phyloP scores from a whole-genome alignment of 2,797 vertebrate species.

The Phyllotis vaccarum region DNA sequence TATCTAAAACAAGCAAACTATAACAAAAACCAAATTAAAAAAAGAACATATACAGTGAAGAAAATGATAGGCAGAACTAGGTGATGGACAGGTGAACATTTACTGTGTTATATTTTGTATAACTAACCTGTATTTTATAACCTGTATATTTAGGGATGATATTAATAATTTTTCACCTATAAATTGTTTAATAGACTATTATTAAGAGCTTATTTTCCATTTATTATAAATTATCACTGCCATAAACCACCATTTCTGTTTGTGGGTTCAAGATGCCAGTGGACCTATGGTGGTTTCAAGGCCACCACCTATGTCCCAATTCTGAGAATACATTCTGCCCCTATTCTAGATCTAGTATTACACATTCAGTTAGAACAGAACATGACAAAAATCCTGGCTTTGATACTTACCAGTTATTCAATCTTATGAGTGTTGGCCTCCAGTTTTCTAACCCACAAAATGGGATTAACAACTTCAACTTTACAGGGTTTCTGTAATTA shows the following conservation, averaged over 20 bases:
- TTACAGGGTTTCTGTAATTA: background rate
- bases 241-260: background rate
- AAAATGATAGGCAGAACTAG: constrained; percentile 11
- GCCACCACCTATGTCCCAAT: background rate
- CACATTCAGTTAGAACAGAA: background rate
- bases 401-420: background rate
- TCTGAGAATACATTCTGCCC: background rate
- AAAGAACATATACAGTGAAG: background rate
- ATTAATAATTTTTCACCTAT: background rate
- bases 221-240: background rate
- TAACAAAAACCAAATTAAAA: background rate
- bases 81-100: background rate
- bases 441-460: background rate
- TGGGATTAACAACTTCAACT: background rate
- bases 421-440: background rate
- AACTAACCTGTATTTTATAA: background rate
- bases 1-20: background rate
- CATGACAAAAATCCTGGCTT: background rate
- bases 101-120: background rate
- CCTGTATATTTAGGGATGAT: background rate
- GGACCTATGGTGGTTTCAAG: background rate
- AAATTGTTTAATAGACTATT: background rate
- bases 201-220: background rate
- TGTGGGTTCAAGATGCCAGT: background rate
- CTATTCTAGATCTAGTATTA: background rate